Evolutionary conservation across 2,113 vertebrate species (phyloP).

Genomic region (Tylochromis polylepis): DNA sequence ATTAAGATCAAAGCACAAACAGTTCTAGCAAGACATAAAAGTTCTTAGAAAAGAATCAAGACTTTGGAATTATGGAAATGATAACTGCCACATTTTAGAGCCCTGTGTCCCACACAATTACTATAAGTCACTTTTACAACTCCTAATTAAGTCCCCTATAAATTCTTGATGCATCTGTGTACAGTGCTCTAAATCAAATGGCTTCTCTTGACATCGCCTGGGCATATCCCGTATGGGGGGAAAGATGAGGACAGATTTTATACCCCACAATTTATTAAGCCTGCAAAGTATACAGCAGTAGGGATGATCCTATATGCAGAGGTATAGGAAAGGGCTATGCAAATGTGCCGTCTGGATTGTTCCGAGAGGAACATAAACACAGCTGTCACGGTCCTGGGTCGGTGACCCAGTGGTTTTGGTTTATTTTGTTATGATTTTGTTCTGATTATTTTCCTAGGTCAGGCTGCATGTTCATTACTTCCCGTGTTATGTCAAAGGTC

Average conservation of each 20-base stretch:
- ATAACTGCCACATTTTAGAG: conserved; percentile 45
- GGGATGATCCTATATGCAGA: conserved; percentile 17
- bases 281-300: conserved; percentile 34
- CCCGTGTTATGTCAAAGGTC: too few relatives aligned
- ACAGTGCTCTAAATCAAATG: conserved; percentile 52
- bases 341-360: conserved; percentile 34
- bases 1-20: conserved; percentile 34
- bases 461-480: too few relatives aligned
- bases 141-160: conserved; percentile 61
- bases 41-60: conserved; percentile 32
- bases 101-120: conserved; percentile 43
- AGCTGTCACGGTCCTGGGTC: too few relatives aligned
- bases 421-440: too few relatives aligned
- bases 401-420: too few relatives aligned
- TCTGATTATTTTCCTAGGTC: too few relatives aligned
- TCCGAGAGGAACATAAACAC: neutral
- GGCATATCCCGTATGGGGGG: conserved; percentile 1
- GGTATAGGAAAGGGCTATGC: conserved; percentile 7
- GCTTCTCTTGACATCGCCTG: conserved; percentile 20
- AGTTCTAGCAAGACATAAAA: conserved; percentile 14
- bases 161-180: conserved; percentile 57
- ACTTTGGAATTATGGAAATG: conserved; percentile 50
- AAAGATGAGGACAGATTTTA: conserved; percentile 21
- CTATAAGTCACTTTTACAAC: conserved; percentile 64
- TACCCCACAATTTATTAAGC: conserved; percentile 48